Evolutionary conservation across 2,797 vertebrate genomes (phyloP).

Genomic region (Chlorospingus semifuscus): DNA sequence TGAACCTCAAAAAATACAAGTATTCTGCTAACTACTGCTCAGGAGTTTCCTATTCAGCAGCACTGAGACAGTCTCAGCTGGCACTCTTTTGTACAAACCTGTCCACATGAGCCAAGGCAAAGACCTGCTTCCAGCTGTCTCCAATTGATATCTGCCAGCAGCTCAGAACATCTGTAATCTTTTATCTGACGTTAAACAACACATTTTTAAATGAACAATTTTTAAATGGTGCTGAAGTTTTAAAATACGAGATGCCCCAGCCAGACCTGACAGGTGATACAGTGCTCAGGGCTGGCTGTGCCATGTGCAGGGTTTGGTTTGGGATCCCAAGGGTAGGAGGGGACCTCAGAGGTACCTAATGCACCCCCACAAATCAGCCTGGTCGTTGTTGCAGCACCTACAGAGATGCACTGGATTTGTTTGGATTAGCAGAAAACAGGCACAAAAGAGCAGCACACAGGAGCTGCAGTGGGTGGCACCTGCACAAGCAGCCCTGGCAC

Average conservation of each 20-base stretch:
- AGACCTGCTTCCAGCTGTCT: background rate
- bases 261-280: rapidly evolving
- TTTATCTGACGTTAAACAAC: background rate
- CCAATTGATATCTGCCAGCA: background rate
- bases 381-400: background rate
- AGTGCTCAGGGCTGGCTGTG: background rate
- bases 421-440: background rate
- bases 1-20: background rate
- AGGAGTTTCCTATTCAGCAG: background rate
- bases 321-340: background rate
- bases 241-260: background rate
- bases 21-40: background rate
- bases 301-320: rapidly evolving
- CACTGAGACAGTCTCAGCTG: background rate
- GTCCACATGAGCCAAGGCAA: background rate
- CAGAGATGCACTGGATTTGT: background rate
- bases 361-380: background rate
- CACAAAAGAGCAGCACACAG: background rate
- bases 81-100: background rate
- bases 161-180: background rate
- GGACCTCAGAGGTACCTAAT: background rate
- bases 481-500: background rate
- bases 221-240: background rate
- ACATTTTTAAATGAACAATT: background rate
- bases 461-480: background rate